These are phyloP conservation scores for Neodiprion virginianus DNA, from an alignment of 1,140 invertebrate genomes.

Conservation along the genomic window DNA sequence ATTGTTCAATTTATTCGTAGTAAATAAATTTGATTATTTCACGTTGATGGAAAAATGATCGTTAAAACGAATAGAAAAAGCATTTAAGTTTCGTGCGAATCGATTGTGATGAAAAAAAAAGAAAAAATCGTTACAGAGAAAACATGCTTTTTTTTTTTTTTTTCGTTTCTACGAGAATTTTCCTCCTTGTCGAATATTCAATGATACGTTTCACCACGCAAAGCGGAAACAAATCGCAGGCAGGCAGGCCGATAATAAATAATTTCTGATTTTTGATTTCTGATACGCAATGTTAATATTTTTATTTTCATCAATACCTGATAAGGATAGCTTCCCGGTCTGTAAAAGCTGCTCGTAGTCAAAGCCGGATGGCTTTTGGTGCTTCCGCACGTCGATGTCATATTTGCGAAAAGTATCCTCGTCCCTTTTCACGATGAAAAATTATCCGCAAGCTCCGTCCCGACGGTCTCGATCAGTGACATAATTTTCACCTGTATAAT, in stretches of 20 bases:
- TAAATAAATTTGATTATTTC: too few relatives aligned
- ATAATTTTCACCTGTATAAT: neutral
- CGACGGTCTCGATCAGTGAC: neutral
- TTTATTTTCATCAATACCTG: slow-evolving; percentile 48
- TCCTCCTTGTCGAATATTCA: neutral
- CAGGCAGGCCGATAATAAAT: slow-evolving; percentile 19
- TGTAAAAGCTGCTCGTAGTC: slow-evolving; percentile 54
- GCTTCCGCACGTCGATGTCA: slow-evolving; percentile 60
- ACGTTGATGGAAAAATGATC: too few relatives aligned
- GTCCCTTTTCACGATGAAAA: neutral
- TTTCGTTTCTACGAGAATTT: too few relatives aligned
- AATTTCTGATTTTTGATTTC: slow-evolving; percentile 7
- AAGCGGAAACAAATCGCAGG: neutral
- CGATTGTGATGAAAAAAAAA: too few relatives aligned
- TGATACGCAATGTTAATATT: slow-evolving; percentile 1
- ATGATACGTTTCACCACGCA: neutral
- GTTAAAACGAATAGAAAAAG: too few relatives aligned
- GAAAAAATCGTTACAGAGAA: too few relatives aligned
- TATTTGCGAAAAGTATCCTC: slow-evolving; percentile 30
- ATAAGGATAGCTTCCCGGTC: slow-evolving; percentile 54
- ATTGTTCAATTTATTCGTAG: too few relatives aligned
- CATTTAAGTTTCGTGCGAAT: too few relatives aligned
- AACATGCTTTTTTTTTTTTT: too few relatives aligned
- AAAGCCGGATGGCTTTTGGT: slow-evolving; percentile 55
- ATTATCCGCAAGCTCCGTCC: neutral